Base-by-base conservation (phyloP, 2,888 invertebrate genomes). In the Gnatocerus cornutus region DNA sequence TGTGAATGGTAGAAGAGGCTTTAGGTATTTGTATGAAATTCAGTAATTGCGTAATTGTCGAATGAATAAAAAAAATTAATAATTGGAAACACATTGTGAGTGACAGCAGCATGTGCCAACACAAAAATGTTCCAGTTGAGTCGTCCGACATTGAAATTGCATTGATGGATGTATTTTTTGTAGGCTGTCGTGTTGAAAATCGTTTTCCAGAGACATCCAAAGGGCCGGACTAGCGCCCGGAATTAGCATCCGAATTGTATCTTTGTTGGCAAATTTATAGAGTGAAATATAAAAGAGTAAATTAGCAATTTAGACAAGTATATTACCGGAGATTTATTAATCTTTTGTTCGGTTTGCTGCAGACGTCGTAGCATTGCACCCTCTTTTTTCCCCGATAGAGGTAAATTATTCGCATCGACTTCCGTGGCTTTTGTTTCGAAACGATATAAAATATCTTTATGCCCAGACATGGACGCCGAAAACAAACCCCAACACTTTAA, bases 281-380 rank as follows among this genome's bases (percentile, higher is more conserved):
- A 66, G 72, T 68, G 67, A 71, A 73, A 73, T 71, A 75, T 73
- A 74, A 75, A 74, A 73, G 75, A 71, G 73, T 74, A 74, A 75
- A 75, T 75, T 75, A 75, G 73, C 73, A 71, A 75, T 74, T 74
- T 73, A 74, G 75, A 74, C 75, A 74, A 75, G 68, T 75, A 72
- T 75, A 73, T 73, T 75, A 73, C 70, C 59, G 69, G 72, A 71
- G 74, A 75, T 75, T 75, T 75, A 75, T 75, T 68, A 71, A 62
- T 67, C 74, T 75, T 73, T 73, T 72, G 73, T 74, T 74, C 69
- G 70, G 58, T 64, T 71, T 52, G 61, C 70, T 70, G 69, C 68
- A 73, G 73, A 73, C 74, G 70, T 69, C 69, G 64, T 64, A 45
- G 64, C 59, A 45, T 58, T 69, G 69, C 63, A 65, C 58, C 66